These are phyloP conservation scores for Phaedon cochleariae DNA, from an alignment of 2,888 invertebrate species.

Conservation along the genomic window DNA sequence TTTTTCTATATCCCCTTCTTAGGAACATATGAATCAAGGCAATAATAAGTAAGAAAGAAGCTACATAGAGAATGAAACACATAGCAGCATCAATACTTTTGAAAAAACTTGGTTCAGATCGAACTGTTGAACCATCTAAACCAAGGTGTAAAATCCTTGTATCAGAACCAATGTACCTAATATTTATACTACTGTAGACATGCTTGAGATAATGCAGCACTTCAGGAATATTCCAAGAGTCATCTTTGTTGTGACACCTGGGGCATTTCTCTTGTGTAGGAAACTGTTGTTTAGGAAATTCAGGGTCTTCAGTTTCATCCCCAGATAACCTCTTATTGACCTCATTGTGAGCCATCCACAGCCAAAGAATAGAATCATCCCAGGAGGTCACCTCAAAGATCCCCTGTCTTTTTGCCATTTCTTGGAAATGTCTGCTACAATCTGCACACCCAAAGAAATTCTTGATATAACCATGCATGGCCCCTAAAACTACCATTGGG, in stretches of 20 bases:
- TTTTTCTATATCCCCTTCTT: slow-evolving; percentile 77
- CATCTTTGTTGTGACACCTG: slow-evolving; percentile 67
- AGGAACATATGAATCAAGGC: slow-evolving; percentile 72
- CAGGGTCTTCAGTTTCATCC: slow-evolving; percentile 89
- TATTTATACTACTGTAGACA: slow-evolving; percentile 64
- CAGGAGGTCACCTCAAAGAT: slow-evolving; percentile 74
- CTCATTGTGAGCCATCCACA: slow-evolving; percentile 94
- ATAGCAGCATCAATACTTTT: slow-evolving; percentile 58
- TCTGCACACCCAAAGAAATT: slow-evolving; percentile 94
- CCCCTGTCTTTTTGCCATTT: slow-evolving; percentile 79
- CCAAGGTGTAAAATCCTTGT: slow-evolving; percentile 55
- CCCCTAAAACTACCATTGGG: slow-evolving; percentile 75
- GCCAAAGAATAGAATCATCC: slow-evolving; percentile 86
- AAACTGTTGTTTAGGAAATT: slow-evolving; percentile 88
- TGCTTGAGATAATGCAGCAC: slow-evolving; percentile 71
- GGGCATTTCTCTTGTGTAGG: slow-evolving; percentile 77
- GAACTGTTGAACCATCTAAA: slow-evolving; percentile 27
- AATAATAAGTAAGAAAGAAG: slow-evolving; percentile 73
- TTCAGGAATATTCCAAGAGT: slow-evolving; percentile 69
- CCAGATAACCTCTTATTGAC: slow-evolving; percentile 89
- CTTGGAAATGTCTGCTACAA: slow-evolving; percentile 88
- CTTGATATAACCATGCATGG: slow-evolving; percentile 88
- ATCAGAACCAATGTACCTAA: slow-evolving; percentile 63
- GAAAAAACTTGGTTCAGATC: slow-evolving; percentile 40
- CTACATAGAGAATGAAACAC: slow-evolving; percentile 55